These are phyloP conservation scores for Acanthosepion esculentum DNA, from an alignment of 2,888 invertebrate genomes.

Conservation along the genomic window DNA sequence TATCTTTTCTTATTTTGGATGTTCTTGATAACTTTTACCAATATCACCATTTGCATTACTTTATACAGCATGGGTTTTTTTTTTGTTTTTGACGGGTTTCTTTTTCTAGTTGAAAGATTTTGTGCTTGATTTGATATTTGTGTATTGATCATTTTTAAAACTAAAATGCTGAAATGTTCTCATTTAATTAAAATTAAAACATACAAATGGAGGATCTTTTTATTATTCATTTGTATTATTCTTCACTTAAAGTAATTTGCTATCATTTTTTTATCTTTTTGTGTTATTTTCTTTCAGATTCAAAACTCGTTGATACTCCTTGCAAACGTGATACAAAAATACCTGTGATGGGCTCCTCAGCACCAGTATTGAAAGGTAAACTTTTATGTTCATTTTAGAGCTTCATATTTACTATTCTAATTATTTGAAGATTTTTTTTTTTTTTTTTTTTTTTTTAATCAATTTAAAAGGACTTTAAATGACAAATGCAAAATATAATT, in stretches of 20 bases:
- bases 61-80: too few relatives aligned
- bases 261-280: background rate
- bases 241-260: background rate
- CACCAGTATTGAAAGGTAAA: background rate
- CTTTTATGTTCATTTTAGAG: too few relatives aligned
- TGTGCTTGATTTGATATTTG: background rate
- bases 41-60: too few relatives aligned
- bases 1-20: too few relatives aligned
- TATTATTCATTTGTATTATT: background rate
- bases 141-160: background rate
- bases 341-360: conserved; percentile 13
- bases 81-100: background rate
- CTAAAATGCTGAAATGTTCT: background rate
- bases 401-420: too few relatives aligned
- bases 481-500: too few relatives aligned
- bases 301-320: background rate
- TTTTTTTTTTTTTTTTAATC: too few relatives aligned
- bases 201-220: background rate
- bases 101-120: background rate
- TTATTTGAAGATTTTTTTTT: too few relatives aligned
- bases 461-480: too few relatives aligned
- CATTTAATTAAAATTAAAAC: too few relatives aligned
- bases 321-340: conserved; percentile 37
- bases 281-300: background rate
- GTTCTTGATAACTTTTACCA: too few relatives aligned